Percentiles rank a stretch among this genome's conserved stretches.
Evolutionary conservation across 2,888 invertebrate genomes (phyloP).

Genomic region (Ectobius pallidus): DNA sequence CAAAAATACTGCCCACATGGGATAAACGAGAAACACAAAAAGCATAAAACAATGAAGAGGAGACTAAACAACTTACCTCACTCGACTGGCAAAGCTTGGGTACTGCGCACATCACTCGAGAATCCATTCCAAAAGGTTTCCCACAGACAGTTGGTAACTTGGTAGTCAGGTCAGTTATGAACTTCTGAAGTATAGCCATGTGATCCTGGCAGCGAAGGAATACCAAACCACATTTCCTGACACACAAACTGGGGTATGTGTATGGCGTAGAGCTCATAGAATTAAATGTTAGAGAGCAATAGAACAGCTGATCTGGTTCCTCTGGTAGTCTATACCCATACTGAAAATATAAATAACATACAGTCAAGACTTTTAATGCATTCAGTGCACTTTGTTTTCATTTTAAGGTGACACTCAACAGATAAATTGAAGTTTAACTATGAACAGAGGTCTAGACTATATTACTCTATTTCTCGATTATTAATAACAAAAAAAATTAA

Average conservation of each 20-base stretch:
- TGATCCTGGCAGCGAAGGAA: conserved; percentile 22
- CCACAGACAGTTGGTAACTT: conserved; percentile 37
- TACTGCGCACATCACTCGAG: conserved; percentile 23
- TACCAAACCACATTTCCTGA: conserved; percentile 9
- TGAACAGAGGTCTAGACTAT: too few relatives aligned
- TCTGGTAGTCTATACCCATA: conserved; percentile 43
- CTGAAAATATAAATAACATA: conserved; percentile 31
- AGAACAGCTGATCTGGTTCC: conserved; percentile 23
- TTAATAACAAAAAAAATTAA: too few relatives aligned
- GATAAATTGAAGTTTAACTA: too few relatives aligned
- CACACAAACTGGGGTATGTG: conserved; percentile 40
- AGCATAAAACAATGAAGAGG: too few relatives aligned
- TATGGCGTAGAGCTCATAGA: conserved; percentile 29
- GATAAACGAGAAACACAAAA: too few relatives aligned
- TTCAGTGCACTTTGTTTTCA: too few relatives aligned
- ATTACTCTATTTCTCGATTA: too few relatives aligned
- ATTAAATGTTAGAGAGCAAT: conserved; percentile 36
- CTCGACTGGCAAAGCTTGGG: conserved; percentile 13
- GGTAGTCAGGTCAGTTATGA: conserved; percentile 22
- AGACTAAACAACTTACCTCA: conserved; percentile 11
- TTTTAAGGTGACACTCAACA: too few relatives aligned
- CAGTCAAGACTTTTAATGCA: background rate
- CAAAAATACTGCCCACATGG: too few relatives aligned
- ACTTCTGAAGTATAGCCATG: conserved; percentile 18
- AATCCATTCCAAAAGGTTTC: conserved; percentile 11